A percentile compares a stretch with the other conserved stretches of the same genome.
These are phyloP conservation scores for Ricordea florida DNA, from an alignment of 92 coral and sea anemone species.

Conservation along the genomic window DNA sequence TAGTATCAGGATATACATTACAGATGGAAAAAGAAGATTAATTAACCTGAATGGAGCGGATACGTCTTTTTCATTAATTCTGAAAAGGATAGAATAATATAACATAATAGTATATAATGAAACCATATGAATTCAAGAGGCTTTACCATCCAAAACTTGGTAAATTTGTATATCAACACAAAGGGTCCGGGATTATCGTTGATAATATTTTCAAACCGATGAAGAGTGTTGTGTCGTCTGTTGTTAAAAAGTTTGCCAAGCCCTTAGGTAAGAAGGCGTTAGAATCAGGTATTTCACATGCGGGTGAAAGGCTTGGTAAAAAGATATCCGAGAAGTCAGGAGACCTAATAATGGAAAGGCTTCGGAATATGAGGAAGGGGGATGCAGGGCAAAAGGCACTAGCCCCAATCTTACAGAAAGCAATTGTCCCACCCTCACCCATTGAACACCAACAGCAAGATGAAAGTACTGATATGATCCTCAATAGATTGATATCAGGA, in stretches of 20 bases:
- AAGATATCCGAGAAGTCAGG: neutral
- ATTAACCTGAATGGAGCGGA: neutral
- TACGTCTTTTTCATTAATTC: neutral
- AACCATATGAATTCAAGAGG: neutral
- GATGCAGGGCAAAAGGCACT: neutral
- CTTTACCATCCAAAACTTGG: neutral
- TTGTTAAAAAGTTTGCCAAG: neutral
- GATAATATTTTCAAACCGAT: neutral
- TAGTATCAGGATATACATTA: neutral
- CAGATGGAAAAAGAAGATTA: slow-evolving; percentile 6
- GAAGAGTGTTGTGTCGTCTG: neutral
- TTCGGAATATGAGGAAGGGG: neutral
- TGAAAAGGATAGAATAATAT: neutral
- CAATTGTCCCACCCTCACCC: neutral
- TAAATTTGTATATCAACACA: neutral
- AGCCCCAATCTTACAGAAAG: neutral
- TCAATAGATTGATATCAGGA: neutral
- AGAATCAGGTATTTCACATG: neutral
- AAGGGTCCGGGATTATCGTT: too few species aligned
- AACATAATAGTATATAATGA: neutral
- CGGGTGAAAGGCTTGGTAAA: neutral
- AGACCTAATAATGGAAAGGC: neutral
- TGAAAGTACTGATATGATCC: neutral
- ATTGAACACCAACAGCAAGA: neutral
- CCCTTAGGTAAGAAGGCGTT: neutral